Evolutionary conservation across 2,113 vertebrate species (phyloP).

Genomic region (Haemorhous mexicanus): DNA sequence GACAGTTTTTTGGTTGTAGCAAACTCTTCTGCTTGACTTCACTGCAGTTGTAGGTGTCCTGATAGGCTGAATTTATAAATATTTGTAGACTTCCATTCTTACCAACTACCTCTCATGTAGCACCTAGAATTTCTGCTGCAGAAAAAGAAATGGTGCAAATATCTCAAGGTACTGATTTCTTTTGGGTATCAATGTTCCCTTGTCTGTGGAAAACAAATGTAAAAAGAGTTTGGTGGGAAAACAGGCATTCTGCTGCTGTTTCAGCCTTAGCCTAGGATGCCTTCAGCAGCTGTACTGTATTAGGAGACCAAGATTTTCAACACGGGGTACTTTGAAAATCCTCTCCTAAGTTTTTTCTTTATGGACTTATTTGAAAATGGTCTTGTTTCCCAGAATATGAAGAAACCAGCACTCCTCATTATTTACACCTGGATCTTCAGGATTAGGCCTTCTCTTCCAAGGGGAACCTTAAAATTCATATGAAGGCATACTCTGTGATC

Average conservation of each 20-base stretch:
- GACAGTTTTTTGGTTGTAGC: background rate
- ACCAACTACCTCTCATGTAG: background rate
- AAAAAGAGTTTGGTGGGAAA: constrained; percentile 12
- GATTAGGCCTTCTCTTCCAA: background rate
- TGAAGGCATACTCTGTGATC: background rate
- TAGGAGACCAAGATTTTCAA: background rate
- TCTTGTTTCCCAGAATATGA: background rate
- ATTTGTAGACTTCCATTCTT: background rate
- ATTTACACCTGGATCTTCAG: background rate
- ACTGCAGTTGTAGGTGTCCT: background rate
- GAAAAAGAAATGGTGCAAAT: constrained; percentile 4
- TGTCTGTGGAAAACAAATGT: background rate
- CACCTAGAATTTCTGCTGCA: background rate
- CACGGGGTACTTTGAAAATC: background rate
- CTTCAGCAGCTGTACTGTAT: background rate
- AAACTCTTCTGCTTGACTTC: background rate
- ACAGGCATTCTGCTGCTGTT: background rate
- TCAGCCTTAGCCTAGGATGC: background rate
- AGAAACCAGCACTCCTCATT: background rate
- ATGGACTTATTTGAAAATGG: background rate
- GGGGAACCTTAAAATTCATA: background rate
- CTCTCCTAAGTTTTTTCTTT: background rate
- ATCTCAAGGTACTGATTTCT: constrained; percentile 6
- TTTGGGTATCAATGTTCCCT: background rate
- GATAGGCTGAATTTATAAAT: background rate